Conservation (phyloP, 2,888 invertebrate species). For the Cosmia trapezina region DNA sequence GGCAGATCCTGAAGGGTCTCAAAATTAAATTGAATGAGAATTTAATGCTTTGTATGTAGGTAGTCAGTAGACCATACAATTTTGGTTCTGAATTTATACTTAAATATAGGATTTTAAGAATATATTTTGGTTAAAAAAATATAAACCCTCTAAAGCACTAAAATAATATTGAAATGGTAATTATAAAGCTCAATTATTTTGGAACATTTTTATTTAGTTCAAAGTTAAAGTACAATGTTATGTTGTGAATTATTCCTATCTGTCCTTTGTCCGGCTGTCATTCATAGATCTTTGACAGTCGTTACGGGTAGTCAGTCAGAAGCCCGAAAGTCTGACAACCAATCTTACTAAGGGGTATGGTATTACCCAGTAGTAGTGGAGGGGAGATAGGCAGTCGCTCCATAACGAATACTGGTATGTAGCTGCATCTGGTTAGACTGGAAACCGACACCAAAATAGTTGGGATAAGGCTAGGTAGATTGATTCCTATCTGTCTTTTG, state of each 20-base stretch:
- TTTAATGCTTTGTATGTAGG: not conserved
- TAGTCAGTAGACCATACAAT: not conserved
- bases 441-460: too few relatives aligned
- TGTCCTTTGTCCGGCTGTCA: not conserved
- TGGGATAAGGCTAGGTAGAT: too few relatives aligned
- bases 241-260: not conserved
- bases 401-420: too few relatives aligned
- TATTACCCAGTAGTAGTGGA: too few relatives aligned
- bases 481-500: not conserved
- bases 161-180: not conserved
- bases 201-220: not conserved
- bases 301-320: too few relatives aligned
- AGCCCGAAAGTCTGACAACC: too few relatives aligned
- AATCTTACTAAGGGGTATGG: too few relatives aligned
- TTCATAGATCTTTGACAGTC: too few relatives aligned
- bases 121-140: not conserved
- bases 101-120: not conserved
- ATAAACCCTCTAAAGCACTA: not conserved
- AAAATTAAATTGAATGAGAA: conserved; percentile 26
- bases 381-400: too few relatives aligned
- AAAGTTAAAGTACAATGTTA: not conserved
- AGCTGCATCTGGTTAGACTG: too few relatives aligned
- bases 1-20: not conserved
- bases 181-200: not conserved
- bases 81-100: not conserved